Percentiles rank a stretch among this genome's conserved stretches.
Conservation (phyloP, 92 coral and sea anemone species). For the Meandrina meandrites region DNA sequence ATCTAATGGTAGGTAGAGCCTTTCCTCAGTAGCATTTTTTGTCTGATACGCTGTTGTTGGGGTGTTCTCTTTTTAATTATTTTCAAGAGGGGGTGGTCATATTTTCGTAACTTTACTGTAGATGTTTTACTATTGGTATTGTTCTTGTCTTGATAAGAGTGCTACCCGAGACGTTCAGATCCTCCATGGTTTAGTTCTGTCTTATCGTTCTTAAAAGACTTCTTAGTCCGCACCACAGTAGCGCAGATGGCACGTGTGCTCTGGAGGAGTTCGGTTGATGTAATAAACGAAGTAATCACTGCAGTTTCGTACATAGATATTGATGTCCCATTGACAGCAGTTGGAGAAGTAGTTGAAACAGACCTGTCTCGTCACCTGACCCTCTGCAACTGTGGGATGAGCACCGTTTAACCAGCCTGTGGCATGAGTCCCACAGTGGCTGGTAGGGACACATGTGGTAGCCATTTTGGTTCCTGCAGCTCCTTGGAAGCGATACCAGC, state of each 20-base stretch:
- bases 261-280: conserved; percentile 1
- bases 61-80: too few relatives aligned
- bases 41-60: too few relatives aligned
- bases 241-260: not conserved
- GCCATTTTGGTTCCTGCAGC: not conserved
- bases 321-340: not conserved
- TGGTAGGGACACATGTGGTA: not conserved
- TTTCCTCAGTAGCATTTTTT: too few relatives aligned
- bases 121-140: too few relatives aligned
- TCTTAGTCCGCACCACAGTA: not conserved
- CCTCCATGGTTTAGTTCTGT: too few relatives aligned
- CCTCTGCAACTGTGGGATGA: not conserved
- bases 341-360: not conserved
- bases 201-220: too few relatives aligned
- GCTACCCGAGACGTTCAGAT: too few relatives aligned
- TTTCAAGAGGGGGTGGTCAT: too few relatives aligned
- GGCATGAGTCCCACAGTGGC: not conserved
- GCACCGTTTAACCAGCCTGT: not conserved
- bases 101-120: too few relatives aligned
- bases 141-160: too few relatives aligned
- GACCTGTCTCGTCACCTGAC: not conserved
- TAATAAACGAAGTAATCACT: not conserved
- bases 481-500: not conserved
- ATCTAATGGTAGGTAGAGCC: too few relatives aligned
- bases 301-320: not conserved